Conservation (phyloP, 2,888 invertebrate species). For the Drosophila macrospina region DNA sequence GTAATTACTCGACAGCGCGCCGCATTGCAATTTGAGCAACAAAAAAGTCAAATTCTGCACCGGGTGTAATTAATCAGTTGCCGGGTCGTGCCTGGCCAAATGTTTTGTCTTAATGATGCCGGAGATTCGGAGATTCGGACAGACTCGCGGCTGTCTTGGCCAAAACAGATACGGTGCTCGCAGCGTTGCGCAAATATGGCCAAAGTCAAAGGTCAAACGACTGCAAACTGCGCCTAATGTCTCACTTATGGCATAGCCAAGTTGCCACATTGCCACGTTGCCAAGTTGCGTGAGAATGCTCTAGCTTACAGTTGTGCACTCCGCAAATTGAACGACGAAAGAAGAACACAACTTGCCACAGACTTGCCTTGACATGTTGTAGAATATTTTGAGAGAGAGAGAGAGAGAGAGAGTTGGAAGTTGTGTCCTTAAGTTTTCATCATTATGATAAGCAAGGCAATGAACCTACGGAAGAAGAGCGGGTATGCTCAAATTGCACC, state of each 20-base stretch:
- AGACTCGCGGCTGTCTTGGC: slow-evolving; percentile 29
- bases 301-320: slow-evolving; percentile 11
- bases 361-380: slow-evolving; percentile 5
- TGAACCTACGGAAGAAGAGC: too few relatives aligned
- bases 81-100: slow-evolving; percentile 79
- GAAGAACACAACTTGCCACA: slow-evolving; percentile 3
- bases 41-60: slow-evolving; percentile 80
- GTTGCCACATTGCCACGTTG: slow-evolving; percentile 28
- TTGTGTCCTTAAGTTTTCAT: too few relatives aligned
- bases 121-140: slow-evolving; percentile 48
- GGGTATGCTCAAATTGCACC: not conserved
- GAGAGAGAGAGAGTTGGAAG: too few relatives aligned
- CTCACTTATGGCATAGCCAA: slow-evolving; percentile 72
- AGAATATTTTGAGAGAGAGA: too few relatives aligned
- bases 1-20: slow-evolving; percentile 67
- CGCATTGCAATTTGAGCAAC: slow-evolving; percentile 73
- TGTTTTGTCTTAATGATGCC: slow-evolving; percentile 79
- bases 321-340: not conserved
- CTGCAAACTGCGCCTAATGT: slow-evolving; percentile 75
- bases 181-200: slow-evolving; percentile 73
- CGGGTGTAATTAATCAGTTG: slow-evolving; percentile 74
- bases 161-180: slow-evolving; percentile 16
- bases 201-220: slow-evolving; percentile 72
- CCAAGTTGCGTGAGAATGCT: slow-evolving; percentile 58
- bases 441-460: too few relatives aligned